Evolutionary conservation across 2,888 invertebrate genomes (phyloP).

Genomic region (Drosophila siamana): DNA sequence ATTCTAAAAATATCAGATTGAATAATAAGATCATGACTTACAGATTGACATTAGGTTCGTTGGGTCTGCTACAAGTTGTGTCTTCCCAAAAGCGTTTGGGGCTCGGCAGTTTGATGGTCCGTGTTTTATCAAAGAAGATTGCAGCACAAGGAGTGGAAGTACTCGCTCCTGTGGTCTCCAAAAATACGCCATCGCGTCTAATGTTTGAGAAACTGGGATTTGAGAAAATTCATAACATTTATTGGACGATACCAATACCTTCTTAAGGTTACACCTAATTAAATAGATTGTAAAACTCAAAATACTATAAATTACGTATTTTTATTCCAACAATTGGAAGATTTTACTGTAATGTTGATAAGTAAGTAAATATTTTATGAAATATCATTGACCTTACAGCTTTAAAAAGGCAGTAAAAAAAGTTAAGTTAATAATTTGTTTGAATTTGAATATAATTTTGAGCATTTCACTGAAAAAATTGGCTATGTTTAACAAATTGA

Average conservation of each 20-base stretch:
- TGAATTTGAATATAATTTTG: neutral
- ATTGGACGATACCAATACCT: constrained; percentile 56
- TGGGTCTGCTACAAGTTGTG: constrained; percentile 79
- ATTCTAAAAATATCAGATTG: neutral
- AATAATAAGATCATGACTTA: neutral
- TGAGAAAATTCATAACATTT: constrained; percentile 64
- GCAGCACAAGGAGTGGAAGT: constrained; percentile 66
- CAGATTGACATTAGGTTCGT: constrained; percentile 72
- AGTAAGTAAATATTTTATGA: too few relatives aligned
- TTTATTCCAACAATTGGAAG: too few relatives aligned
- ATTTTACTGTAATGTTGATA: neutral
- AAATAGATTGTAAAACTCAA: neutral
- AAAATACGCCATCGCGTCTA: constrained; percentile 73
- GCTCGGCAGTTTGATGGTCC: constrained; percentile 73
- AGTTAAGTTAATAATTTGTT: too few relatives aligned
- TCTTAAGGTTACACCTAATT: neutral
- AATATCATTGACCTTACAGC: too few relatives aligned
- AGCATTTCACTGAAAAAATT: neutral
- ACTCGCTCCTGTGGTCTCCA: constrained; percentile 72
- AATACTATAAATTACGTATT: neutral
- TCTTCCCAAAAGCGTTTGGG: constrained; percentile 77
- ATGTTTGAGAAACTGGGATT: constrained; percentile 83
- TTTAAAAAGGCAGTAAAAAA: too few relatives aligned
- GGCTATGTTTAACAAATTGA: neutral
- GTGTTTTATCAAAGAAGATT: constrained; percentile 71